These are phyloP conservation scores for Exocentrus adspersus DNA, from an alignment of 2,888 invertebrate species.

Conservation along the genomic window DNA sequence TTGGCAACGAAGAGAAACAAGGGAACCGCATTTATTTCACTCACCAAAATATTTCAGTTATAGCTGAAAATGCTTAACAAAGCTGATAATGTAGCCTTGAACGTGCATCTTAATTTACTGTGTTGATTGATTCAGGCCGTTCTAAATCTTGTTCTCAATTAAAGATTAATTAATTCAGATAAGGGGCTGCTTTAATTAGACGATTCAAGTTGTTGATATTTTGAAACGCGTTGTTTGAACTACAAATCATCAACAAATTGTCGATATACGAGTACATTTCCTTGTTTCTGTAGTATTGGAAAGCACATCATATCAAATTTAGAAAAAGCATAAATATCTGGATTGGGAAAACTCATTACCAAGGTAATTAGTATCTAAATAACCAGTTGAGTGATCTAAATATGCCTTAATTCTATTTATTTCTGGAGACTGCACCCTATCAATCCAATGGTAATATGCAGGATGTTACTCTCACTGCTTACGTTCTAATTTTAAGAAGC, in stretches of 20 bases:
- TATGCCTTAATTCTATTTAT: too few species aligned
- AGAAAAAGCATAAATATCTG: too few species aligned
- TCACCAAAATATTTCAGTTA: slow-evolving; percentile 11
- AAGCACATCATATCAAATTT: too few species aligned
- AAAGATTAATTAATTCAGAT: slow-evolving; percentile 22
- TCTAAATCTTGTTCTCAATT: slow-evolving; percentile 16
- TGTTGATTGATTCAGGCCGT: slow-evolving; percentile 4
- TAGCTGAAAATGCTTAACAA: neutral
- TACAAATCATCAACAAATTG: neutral
- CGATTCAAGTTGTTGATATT: slow-evolving; percentile 15
- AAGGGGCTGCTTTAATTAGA: slow-evolving; percentile 26
- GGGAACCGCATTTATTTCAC: slow-evolving; percentile 12
- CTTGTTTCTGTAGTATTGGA: too few species aligned
- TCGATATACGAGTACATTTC: neutral
- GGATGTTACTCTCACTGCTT: too few species aligned
- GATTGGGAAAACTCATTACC: too few species aligned
- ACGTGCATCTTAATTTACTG: slow-evolving; percentile 10
- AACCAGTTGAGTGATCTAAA: too few species aligned
- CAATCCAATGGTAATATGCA: too few species aligned
- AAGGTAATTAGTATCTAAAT: too few species aligned
- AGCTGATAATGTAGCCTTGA: slow-evolving; percentile 3
- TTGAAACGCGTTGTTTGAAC: neutral
- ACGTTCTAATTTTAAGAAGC: too few species aligned
- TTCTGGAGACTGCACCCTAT: too few species aligned
- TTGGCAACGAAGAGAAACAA: slow-evolving; percentile 3